Evolutionary conservation across 2,797 vertebrate species (phyloP), one percentile per base, ranked within the genome.

Genomic region (Scomberomorus guttatus): DNA sequence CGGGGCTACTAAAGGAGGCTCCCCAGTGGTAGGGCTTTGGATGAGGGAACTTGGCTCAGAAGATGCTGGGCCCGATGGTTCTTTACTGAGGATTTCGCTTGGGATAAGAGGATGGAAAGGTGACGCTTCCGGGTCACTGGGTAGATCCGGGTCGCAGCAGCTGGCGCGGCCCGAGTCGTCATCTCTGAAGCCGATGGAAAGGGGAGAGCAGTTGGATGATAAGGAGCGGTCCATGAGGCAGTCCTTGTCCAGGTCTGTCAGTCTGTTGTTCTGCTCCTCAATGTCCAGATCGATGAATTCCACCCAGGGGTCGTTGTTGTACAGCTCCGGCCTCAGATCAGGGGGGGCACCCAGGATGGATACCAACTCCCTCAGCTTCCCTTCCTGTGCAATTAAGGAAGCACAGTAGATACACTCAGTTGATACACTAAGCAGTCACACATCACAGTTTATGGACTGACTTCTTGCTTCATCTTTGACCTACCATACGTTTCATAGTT

Each of bases 281-380:
- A 98, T 95, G 83, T 99, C 98, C 87, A 99, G 84, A 32, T 99
- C 97, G 75, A 99, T 98, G 90, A 98, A 99, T 66, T 99, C 98
- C 80, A 98, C 97, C 98, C 98, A 99, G 67, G 97, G 95, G 90
- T 99, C 97, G 0, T 94, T 96, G 44, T 91, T 96, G 89, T 95
- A 96, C 13, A 97, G 90, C 75, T 97, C 96, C 0, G 96, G 92
- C 77, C 97, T 96, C 82, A 97, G 95, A 79, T 71, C 93, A 55
- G 95, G 95, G 5, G 97, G 96, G 46, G 93, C 94, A 15, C 95
- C 95, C 86, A 99, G 91, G 86, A 98, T 97, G 46, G 97, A 97
- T 6, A 95, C 97, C 76, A 99, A 92, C 90, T 98, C 97, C 61
- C 96, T 95, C 75, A 99, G 90, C 89, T 97, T 97, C 77, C 98